These are phyloP conservation scores for Chunga burmeisteri DNA, from an alignment of 2,113 vertebrate species.

Conservation along the genomic window DNA sequence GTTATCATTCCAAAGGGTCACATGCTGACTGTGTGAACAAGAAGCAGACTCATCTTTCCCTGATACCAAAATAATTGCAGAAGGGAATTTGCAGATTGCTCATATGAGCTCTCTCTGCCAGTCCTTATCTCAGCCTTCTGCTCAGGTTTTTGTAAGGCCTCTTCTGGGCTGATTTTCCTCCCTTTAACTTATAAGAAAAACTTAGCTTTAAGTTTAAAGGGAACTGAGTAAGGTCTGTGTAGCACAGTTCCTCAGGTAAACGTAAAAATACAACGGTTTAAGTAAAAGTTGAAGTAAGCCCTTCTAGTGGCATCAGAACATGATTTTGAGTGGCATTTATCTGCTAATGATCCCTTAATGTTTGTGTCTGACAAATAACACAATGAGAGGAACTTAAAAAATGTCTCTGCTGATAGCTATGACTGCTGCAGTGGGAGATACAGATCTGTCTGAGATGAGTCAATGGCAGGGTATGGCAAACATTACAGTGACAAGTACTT, in stretches of 20 bases:
- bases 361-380: background rate
- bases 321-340: background rate
- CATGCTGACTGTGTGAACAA: background rate
- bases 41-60: background rate
- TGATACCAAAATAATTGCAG: background rate
- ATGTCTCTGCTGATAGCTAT: background rate
- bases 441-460: background rate
- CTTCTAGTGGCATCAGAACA: background rate
- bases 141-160: background rate
- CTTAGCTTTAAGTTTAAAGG: background rate
- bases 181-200: background rate
- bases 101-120: background rate
- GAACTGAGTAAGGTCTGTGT: background rate
- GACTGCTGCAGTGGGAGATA: slow-evolving; percentile 14
- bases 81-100: background rate
- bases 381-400: background rate
- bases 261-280: background rate
- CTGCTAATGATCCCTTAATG: slow-evolving; percentile 6
- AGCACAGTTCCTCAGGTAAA: background rate
- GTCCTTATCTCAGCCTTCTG: background rate
- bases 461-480: slow-evolving; percentile 31
- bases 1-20: background rate
- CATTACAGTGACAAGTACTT: background rate
- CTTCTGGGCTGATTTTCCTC: background rate
- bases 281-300: background rate